Evolutionary conservation across 2,797 vertebrate species (phyloP).

Genomic region (Trachurus trachurus): DNA sequence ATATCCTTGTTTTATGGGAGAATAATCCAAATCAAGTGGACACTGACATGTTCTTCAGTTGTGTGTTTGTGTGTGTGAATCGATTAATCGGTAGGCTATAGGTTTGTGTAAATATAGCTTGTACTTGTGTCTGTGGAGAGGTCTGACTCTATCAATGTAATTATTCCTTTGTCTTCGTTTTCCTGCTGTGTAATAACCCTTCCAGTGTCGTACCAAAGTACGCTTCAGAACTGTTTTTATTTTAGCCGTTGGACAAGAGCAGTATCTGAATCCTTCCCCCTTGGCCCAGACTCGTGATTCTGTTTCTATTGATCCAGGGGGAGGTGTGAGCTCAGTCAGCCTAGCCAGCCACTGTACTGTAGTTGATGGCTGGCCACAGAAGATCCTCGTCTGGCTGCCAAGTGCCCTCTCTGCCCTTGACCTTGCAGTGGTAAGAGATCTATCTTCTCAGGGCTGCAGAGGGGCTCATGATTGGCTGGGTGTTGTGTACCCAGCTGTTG

Average conservation of each 20-base stretch:
- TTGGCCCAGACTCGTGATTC: slow-evolving; percentile 40
- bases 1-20: not conserved
- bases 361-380: slow-evolving; percentile 39
- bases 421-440: slow-evolving; percentile 55
- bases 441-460: slow-evolving; percentile 45
- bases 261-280: slow-evolving; percentile 20
- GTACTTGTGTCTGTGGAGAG: not conserved
- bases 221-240: slow-evolving; percentile 8
- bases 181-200: slow-evolving; percentile 18
- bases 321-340: slow-evolving; percentile 44
- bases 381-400: slow-evolving; percentile 46
- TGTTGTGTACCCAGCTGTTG: slow-evolving; percentile 3
- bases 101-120: not conserved
- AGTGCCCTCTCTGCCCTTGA: slow-evolving; percentile 63
- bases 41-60: too few species aligned
- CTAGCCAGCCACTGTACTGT: slow-evolving; percentile 32
- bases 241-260: slow-evolving; percentile 15
- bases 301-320: slow-evolving; percentile 69
- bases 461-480: slow-evolving; percentile 10
- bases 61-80: not conserved
- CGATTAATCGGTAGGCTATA: not conserved
- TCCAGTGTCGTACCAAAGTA: not conserved
- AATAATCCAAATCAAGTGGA: not conserved
- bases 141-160: slow-evolving; percentile 37
- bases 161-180: slow-evolving; percentile 36